phyloP scores from a whole-genome alignment of 2,797 vertebrate species.

The Chloroceryle amazona region DNA sequence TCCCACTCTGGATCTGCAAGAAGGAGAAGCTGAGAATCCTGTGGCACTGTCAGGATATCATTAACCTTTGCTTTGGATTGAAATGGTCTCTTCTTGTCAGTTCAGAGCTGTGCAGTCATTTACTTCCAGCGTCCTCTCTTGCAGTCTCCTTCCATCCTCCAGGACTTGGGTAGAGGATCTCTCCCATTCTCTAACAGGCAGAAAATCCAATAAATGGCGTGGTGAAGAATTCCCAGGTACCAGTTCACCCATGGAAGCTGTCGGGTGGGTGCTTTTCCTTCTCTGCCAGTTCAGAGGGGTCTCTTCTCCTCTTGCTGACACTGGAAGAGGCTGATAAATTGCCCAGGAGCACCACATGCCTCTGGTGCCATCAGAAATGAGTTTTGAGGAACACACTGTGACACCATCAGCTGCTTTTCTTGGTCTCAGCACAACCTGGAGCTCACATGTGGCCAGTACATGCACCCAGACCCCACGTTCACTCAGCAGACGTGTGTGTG shows the following conservation, averaged over 20 bases:
- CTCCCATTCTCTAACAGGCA: too few species aligned
- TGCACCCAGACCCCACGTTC: too few species aligned
- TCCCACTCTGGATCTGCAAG: neutral
- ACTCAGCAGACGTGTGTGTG: fast-evolving
- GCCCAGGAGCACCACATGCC: fast-evolving
- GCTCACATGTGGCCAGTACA: fast-evolving
- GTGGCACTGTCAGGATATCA: conserved; percentile 9
- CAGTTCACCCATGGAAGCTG: fast-evolving
- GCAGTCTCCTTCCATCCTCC: neutral
- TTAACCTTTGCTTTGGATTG: conserved; percentile 33
- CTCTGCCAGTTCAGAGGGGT: fast-evolving
- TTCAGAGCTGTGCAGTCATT: neutral
- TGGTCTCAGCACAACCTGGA: fast-evolving
- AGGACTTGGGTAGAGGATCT: neutral
- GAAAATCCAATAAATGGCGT: fast-evolving
- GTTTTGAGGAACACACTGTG: fast-evolving
- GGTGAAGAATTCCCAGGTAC: fast-evolving
- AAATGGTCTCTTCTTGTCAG: neutral
- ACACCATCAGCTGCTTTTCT: neutral
- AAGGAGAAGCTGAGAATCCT: neutral
- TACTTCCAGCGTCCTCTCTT: neutral
- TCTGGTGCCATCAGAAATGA: fast-evolving
- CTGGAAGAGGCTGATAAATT: neutral
- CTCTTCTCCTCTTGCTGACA: neutral
- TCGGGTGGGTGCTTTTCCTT: neutral